phyloP scores from a whole-genome alignment of 1,140 invertebrate species.

The Gryon sp. region DNA sequence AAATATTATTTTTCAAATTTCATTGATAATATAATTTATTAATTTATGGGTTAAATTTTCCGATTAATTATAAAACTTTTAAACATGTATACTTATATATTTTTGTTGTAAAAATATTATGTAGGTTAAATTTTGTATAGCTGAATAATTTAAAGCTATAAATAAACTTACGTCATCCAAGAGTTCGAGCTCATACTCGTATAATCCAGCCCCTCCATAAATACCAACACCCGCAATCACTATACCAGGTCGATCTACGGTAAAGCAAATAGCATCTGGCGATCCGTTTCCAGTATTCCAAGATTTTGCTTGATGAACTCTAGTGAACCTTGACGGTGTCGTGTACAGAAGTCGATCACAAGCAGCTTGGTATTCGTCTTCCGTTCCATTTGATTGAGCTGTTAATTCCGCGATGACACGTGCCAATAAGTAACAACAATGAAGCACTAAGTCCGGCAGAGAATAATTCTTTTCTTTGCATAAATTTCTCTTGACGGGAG shows the following conservation, averaged over 20 bases:
- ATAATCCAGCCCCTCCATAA: conserved; percentile 92
- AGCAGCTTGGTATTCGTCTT: conserved; percentile 84
- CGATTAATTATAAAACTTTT: no score
- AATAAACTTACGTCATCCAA: conserved; percentile 85
- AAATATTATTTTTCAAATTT: no score
- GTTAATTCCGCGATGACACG: conserved; percentile 94
- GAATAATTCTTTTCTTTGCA: conserved; percentile 81
- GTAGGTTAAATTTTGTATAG: no score
- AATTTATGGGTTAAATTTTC: no score
- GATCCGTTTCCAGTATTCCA: conserved; percentile 99
- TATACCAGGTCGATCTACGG: conserved; percentile 93
- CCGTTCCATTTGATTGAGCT: conserved; percentile 85
- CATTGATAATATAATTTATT: no score
- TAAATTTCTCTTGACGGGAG: conserved; percentile 86
- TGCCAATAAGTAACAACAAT: conserved; percentile 92
- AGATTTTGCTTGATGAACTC: conserved; percentile 91
- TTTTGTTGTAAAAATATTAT: no score
- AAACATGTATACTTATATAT: no score
- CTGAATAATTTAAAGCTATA: no score
- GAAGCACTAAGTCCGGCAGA: conserved; percentile 85
- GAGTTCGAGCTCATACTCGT: conserved; percentile 95
- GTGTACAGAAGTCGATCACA: conserved; percentile 87
- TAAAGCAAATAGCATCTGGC: conserved; percentile 97
- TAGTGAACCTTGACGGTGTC: conserved; percentile 93
- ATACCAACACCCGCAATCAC: conserved; percentile 93